A percentile compares a stretch with the other conserved stretches of the same genome.
phyloP scores from a whole-genome alignment of 2,888 invertebrate species.

The Micropterix aruncella region DNA sequence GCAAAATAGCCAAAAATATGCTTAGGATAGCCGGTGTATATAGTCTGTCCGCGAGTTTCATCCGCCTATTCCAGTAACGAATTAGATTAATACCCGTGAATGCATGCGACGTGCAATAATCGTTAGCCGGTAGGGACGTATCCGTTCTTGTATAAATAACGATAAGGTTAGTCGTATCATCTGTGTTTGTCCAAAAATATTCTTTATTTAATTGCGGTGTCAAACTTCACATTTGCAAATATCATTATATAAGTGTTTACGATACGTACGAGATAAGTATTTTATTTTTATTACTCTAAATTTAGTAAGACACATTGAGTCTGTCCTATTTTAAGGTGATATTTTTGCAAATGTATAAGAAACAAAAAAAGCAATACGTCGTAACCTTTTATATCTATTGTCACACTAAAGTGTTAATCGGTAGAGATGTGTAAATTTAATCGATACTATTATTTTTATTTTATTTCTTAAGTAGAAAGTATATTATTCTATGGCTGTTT shows the following conservation, averaged over 20 bases:
- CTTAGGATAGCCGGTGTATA: too few species aligned
- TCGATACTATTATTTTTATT: constrained; percentile 24
- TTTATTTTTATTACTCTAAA: background rate
- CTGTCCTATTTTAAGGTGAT: constrained; percentile 36
- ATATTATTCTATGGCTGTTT: background rate
- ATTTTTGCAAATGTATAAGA: constrained; percentile 51
- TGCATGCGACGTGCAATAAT: background rate
- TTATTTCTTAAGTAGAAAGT: background rate
- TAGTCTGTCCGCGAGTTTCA: too few species aligned
- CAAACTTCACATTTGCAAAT: constrained; percentile 25
- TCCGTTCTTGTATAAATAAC: background rate
- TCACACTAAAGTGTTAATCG: constrained; percentile 25
- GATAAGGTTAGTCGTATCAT: background rate
- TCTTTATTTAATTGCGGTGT: constrained; percentile 40
- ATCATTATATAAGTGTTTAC: background rate
- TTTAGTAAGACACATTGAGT: constrained; percentile 15
- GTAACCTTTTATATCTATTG: constrained; percentile 41
- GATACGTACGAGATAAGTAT: background rate
- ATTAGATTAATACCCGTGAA: too few species aligned
- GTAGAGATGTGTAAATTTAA: constrained; percentile 22
- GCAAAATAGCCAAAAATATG: background rate
- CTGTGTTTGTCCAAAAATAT: constrained; percentile 32
- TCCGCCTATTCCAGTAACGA: too few species aligned
- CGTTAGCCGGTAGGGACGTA: background rate
- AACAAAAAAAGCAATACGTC: constrained; percentile 63